Evolutionary conservation across 2,797 vertebrate species (phyloP), one percentile per base, ranked within the genome.

Genomic region (Pseudotriccus pelzelni): DNA sequence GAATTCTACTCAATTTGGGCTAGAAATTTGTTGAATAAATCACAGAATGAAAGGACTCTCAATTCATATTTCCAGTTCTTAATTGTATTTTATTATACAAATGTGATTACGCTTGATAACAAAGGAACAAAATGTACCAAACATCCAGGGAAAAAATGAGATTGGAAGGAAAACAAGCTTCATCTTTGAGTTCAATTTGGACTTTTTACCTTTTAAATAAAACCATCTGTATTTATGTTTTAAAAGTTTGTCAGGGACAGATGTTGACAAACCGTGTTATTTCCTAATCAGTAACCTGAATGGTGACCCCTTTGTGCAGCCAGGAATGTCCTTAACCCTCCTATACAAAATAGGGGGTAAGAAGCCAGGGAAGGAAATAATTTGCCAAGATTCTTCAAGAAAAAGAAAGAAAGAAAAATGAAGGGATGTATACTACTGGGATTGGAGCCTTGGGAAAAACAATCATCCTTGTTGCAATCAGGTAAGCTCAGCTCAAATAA

Each of bases 211-310:
- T 91, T 93, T 93, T 96, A 96, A 97, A 94, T 70, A 94, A 90
- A 96, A 97, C 83, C 96, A 97, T 95, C 96, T 96, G 96, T 96
- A 97, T 97, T 95, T 95, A 90, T 96, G 89, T 77, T 94, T 90
- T 58, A 30, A 64, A 93, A 90, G 46, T 73, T 89, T 81, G 39
- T 83, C 28, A 14, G 56, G 86, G 91, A 90, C 94, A 96, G 89
- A 87, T 95, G 96, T 97, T 96, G 96, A 97, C 96, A 92, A 95
- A 95, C 80, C 23, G 58, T 55, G 27, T 86, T 89, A 32, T 97
- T 96, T 95, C 93, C 76, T 90, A 95, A 95, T 94, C 90, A 93
- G 81, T 75, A 95, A 87, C 86, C 94, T 85, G 75, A 21, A 93
- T 74, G 41, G 53, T 93, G 91, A 96, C 70, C 77, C 56, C 18